phyloP scores from a whole-genome alignment of 2,888 invertebrate genomes.

The Cataglyphis altisquamis region DNA sequence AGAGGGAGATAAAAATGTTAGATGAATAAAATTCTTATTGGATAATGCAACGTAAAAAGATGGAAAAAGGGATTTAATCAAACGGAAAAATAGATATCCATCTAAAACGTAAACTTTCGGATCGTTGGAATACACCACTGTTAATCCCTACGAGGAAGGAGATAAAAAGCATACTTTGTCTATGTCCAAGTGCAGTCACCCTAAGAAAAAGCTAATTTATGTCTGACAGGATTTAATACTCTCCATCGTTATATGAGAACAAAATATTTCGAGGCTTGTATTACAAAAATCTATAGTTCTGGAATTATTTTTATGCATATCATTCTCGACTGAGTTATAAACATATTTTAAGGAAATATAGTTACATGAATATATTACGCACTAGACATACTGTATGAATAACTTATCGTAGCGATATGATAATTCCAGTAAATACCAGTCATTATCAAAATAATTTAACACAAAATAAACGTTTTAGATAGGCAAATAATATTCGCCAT shows the following conservation, averaged over 20 bases:
- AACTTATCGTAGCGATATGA: background rate
- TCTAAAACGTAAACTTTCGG: slow-evolving; percentile 33
- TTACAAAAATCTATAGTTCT: slow-evolving; percentile 19
- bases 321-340: background rate
- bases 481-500: slow-evolving; percentile 33
- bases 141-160: slow-evolving; percentile 27
- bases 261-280: slow-evolving; percentile 9
- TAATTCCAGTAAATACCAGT: slow-evolving; percentile 13
- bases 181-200: slow-evolving; percentile 29
- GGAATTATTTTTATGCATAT: background rate
- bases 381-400: background rate
- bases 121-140: slow-evolving; percentile 27
- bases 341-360: background rate
- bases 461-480: slow-evolving; percentile 14
- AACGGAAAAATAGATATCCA: slow-evolving; percentile 16
- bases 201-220: slow-evolving; percentile 53
- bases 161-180: slow-evolving; percentile 44
- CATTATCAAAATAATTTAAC: slow-evolving; percentile 22
- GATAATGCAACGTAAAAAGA: background rate
- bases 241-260: slow-evolving; percentile 8
- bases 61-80: slow-evolving; percentile 34
- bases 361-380: background rate
- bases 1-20: background rate
- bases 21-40: slow-evolving; percentile 1
- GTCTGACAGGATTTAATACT: slow-evolving; percentile 42